phyloP scores from a whole-genome alignment of 2,888 invertebrate species.

The Tinea pellionella region DNA sequence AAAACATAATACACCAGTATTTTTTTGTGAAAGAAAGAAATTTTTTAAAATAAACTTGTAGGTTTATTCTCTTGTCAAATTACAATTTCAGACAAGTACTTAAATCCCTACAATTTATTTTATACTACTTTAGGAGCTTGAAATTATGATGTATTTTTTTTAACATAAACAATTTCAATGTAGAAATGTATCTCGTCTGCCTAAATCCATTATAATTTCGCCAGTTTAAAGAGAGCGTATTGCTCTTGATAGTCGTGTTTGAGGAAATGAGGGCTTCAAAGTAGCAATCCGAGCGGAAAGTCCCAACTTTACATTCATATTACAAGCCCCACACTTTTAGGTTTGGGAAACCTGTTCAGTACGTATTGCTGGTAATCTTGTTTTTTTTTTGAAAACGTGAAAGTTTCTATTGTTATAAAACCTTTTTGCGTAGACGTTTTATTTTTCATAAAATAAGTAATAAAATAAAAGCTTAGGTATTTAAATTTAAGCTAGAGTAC shows the following conservation, averaged over 20 bases:
- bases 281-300: constrained; percentile 21
- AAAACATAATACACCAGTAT: too few species aligned
- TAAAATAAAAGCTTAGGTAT: too few species aligned
- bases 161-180: not conserved
- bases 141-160: too few species aligned
- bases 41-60: too few species aligned
- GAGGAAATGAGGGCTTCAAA: constrained; percentile 22
- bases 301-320: constrained; percentile 25
- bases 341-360: not conserved
- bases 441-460: not conserved
- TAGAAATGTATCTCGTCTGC: not conserved
- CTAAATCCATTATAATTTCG: constrained; percentile 21
- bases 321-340: constrained; percentile 22
- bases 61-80: too few species aligned
- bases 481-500: too few species aligned
- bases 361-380: not conserved
- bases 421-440: not conserved
- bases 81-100: too few species aligned
- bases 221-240: constrained; percentile 20
- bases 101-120: too few species aligned
- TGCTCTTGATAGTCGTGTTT: constrained; percentile 19
- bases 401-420: not conserved
- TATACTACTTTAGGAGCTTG: too few species aligned
- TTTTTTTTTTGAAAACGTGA: not conserved
- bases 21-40: too few species aligned